Evolutionary conservation across 92 coral and sea anemone genomes (phyloP), one percentile per base, ranked within the genome.

Genomic region (Zoanthus sansibaricus): DNA sequence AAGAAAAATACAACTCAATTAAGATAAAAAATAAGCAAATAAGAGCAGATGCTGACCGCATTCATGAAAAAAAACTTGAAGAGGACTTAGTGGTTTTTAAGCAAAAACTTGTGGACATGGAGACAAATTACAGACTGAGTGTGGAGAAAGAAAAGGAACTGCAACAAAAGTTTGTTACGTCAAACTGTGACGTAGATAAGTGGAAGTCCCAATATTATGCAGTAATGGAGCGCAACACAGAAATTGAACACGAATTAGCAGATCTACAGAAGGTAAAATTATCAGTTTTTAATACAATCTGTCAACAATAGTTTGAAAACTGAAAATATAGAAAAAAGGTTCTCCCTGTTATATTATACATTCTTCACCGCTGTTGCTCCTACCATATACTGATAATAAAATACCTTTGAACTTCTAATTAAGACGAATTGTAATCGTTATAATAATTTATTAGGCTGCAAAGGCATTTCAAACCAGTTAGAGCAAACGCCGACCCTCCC

Each of bases 71-170:
- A 75, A 89, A 86, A 90, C 93, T 91, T 48, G 91, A 82, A 62
- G 92, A 89, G 30, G 96, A 95, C 73, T 37, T 87, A 37, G 76
- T 76, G 18, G 79, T 88, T 14, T 82, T 56, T 51, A 88, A 76
- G 84, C 87, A 89, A 51, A 92, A 86, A 68, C 30, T 88, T 52
- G 73, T 75, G 3, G 95, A 95, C 32, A 33, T 89, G 15, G 94
- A 94, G 69, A 72, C 76, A 12, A 91, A 83, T 44, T 84, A 86
- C 64, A 82, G 89, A 72, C 86, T 58, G 55, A 91, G 91, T 59
- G 72, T 85, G 51, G 94, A 92, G 71, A 90, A 90, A 69, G 95
- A 93, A 80, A 89, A 84, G n/a, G 95, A 90, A 37, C 87, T 91
- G 30, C 93, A 89, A 76, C 82, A 78, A 48, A 84, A 82, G 13